These are phyloP conservation scores for Sphecodes monilicornis DNA, from an alignment of 2,888 invertebrate genomes.

Conservation along the genomic window DNA sequence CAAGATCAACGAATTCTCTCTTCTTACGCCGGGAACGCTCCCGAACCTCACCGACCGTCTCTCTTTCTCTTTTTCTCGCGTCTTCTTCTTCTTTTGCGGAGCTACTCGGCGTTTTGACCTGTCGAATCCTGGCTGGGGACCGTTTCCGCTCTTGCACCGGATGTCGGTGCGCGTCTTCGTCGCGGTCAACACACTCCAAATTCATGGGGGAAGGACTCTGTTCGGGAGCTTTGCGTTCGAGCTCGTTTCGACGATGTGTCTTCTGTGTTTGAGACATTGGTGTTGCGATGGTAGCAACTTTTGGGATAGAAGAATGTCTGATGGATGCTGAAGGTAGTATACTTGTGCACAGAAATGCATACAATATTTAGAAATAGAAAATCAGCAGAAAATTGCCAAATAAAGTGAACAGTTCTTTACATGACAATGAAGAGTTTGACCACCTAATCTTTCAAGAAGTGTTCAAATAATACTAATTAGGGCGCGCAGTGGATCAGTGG, in stretches of 20 bases:
- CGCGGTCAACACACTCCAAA: neutral
- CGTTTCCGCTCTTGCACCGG: conserved; percentile 51
- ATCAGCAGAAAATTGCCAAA: too few species aligned
- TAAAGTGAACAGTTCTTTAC: too few species aligned
- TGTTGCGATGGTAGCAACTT: neutral
- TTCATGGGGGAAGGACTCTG: neutral
- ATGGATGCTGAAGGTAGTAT: too few species aligned
- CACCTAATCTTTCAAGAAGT: too few species aligned
- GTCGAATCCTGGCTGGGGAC: neutral
- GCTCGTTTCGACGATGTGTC: too few species aligned
- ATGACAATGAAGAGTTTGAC: too few species aligned
- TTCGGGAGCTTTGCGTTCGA: neutral
- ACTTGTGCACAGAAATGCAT: too few species aligned
- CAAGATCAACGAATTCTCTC: conserved; percentile 68
- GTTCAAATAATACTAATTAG: too few species aligned
- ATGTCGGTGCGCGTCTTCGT: conserved; percentile 42
- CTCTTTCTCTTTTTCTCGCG: neutral
- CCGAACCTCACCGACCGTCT: conserved; percentile 25
- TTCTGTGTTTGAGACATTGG: neutral
- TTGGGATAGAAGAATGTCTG: neutral
- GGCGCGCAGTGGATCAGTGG: too few species aligned
- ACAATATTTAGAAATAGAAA: too few species aligned
- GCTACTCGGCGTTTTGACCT: neutral
- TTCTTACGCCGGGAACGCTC: conserved; percentile 57
- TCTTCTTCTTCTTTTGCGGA: neutral